Evolutionary conservation across 2,113 vertebrate genomes (phyloP), one percentile per base, ranked within the genome.

Genomic region (Orcinus orca): DNA sequence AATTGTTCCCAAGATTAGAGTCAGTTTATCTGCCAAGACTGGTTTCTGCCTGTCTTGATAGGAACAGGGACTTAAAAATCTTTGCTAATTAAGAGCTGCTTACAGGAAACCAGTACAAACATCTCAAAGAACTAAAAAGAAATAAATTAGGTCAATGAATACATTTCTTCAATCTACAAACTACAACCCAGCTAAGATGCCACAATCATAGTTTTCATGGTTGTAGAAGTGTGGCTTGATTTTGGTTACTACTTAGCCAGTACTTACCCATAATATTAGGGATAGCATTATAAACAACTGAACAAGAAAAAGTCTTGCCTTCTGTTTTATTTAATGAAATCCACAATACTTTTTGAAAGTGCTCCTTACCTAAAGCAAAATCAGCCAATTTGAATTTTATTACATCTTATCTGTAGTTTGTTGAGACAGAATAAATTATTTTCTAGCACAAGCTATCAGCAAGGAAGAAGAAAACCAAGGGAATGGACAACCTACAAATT

Each of bases 251-350:
- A 31, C 85, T 80, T 82, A 89, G 29, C 33, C 2, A 31, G 10
- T 84, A 44, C 5, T 62, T 76, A 76, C 1, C 38, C 55, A 10
- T 41, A 85, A 31, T 50, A 93, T 58, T 87, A 87, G 31, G 18
- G 63, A 84, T 2, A 93, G 20, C 63, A 53, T 71, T 88, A 74
- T 67, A 91, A 94, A 73, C n/a, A 36, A 73, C 17, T 74, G 38
- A 83, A 62, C 4, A 71, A 14, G 21, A 38, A 47, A 79, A 71
- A 31, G 50, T 73, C 38, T 79, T 81, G 76, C 31, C 25, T 77
- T 85, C 93, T 81, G 63, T 73, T 93, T 85, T 53, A 44, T 47
- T 80, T 63, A 65, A 44, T 89, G 92, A 85, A 94, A 71, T 77
- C 36, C 13, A 25, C 3, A 92, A 53, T 65, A 79, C 47, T 50